Evolutionary conservation across 1,140 invertebrate species (phyloP).

Genomic region (Lordiphosa stackelbergi): DNA sequence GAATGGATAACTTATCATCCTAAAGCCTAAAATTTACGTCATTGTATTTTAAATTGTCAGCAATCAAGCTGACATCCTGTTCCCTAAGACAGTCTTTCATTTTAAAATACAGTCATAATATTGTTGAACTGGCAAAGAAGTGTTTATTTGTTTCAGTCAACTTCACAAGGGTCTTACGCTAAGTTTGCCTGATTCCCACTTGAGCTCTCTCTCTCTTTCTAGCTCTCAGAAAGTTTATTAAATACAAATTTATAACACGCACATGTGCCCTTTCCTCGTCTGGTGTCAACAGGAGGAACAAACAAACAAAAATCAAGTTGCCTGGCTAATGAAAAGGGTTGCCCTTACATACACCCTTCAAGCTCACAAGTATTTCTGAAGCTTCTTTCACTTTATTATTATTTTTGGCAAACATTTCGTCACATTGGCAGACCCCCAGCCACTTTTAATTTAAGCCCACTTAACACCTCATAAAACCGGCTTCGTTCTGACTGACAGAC

Average conservation of each 20-base stretch:
- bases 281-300: constrained; percentile 27
- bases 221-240: constrained; percentile 56
- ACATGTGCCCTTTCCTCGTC: constrained; percentile 39
- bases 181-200: constrained; percentile 30
- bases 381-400: constrained; percentile 26
- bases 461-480: constrained; percentile 73
- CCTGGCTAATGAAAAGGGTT: constrained; percentile 39
- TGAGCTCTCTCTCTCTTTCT: constrained; percentile 24
- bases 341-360: constrained; percentile 2
- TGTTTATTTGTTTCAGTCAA: too few species aligned
- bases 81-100: too few species aligned
- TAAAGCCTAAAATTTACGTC: too few species aligned
- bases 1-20: too few species aligned
- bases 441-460: constrained; percentile 73
- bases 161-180: constrained; percentile 1
- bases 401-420: constrained; percentile 70
- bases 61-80: too few species aligned
- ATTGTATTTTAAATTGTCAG: too few species aligned
- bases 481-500: constrained; percentile 54
- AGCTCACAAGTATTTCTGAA: constrained; percentile 26
- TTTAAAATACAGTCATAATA: too few species aligned
- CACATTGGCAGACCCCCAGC: constrained; percentile 43
- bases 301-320: constrained; percentile 65
- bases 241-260: constrained; percentile 66
- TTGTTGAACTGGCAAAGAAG: too few species aligned